These are phyloP conservation scores for Drosophila elegans DNA, from an alignment of 1,140 invertebrate species.

Conservation along the genomic window DNA sequence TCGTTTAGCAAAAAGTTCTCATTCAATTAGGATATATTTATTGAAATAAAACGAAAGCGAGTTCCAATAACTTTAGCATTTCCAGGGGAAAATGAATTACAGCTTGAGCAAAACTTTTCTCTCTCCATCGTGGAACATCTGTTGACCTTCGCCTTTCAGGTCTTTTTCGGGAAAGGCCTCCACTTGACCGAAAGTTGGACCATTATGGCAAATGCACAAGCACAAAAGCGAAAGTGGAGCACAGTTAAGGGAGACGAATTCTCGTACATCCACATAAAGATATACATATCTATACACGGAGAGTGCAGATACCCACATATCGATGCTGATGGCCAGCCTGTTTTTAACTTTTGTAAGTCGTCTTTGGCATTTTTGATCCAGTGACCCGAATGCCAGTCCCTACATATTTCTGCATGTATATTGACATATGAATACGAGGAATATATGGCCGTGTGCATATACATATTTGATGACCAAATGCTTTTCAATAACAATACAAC, in stretches of 20 bases:
- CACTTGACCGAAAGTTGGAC: constrained; percentile 64
- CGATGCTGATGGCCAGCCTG: constrained; percentile 23
- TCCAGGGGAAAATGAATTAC: constrained; percentile 1
- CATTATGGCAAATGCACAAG: constrained; percentile 33
- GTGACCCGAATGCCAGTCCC: constrained; percentile 61
- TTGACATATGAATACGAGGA: constrained; percentile 38
- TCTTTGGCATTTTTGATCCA: constrained; percentile 75
- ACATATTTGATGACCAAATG: constrained; percentile 81
- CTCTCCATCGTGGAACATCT: constrained; percentile 26
- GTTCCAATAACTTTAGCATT: not conserved
- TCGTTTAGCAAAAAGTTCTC: no score
- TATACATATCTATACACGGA: not conserved
- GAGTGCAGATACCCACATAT: constrained; percentile 10
- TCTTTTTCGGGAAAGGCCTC: not conserved
- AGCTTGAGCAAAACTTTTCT: constrained; percentile 14
- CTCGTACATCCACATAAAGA: not conserved
- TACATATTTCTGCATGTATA: constrained; percentile 12
- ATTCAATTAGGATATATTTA: constrained; percentile 16
- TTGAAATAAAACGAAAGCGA: constrained; percentile 14
- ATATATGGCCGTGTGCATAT: constrained; percentile 16
- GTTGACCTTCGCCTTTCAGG: constrained; percentile 39
- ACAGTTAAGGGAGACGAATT: constrained; percentile 27
- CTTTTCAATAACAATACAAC: constrained; percentile 70
- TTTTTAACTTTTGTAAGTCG: constrained; percentile 70
- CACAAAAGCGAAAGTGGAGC: constrained; percentile 58